Evolutionary conservation across 1,140 invertebrate genomes (phyloP).

Genomic region (Drosophila albomicans): DNA sequence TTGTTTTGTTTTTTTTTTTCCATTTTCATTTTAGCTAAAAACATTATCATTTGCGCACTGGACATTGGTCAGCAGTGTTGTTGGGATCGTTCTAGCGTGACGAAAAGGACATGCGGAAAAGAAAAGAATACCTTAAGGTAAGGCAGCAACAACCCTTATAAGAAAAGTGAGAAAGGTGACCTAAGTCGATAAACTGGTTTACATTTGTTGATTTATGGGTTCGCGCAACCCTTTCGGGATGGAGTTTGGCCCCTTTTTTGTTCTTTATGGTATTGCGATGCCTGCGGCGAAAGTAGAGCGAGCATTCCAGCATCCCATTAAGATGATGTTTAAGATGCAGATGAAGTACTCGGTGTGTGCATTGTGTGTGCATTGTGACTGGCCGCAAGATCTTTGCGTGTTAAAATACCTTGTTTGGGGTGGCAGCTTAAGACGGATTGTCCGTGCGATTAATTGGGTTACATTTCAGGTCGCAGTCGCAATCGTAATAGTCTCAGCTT

Average conservation of each 20-base stretch:
- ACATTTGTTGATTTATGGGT: slow-evolving; percentile 69
- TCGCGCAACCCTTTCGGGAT: slow-evolving; percentile 41
- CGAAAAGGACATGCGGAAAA: slow-evolving; percentile 26
- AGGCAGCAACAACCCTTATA: slow-evolving; percentile 28
- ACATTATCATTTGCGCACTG: slow-evolving; percentile 63
- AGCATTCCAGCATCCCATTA: slow-evolving; percentile 39
- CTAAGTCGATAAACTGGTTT: slow-evolving; percentile 71
- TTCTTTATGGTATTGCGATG: neutral
- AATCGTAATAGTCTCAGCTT: neutral
- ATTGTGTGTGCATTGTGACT: neutral
- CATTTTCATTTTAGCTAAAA: slow-evolving; percentile 48
- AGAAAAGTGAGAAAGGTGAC: slow-evolving; percentile 3
- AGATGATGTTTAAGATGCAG: slow-evolving; percentile 28
- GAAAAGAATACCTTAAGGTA: neutral
- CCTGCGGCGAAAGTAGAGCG: slow-evolving; percentile 59
- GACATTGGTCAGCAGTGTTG: slow-evolving; percentile 52
- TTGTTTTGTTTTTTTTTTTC: slow-evolving; percentile 14
- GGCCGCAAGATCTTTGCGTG: slow-evolving; percentile 58
- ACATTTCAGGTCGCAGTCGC: slow-evolving; percentile 24
- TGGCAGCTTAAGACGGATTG: slow-evolving; percentile 41
- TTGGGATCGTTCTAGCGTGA: slow-evolving; percentile 20
- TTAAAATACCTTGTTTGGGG: slow-evolving; percentile 49
- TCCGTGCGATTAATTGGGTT: slow-evolving; percentile 39
- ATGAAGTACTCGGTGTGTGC: slow-evolving; percentile 5
- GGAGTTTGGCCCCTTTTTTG: slow-evolving; percentile 10